Percentiles rank a stretch among this genome's conserved stretches.
phyloP scores from a whole-genome alignment of 2,888 invertebrate genomes.

The Xylota sylvarum region DNA sequence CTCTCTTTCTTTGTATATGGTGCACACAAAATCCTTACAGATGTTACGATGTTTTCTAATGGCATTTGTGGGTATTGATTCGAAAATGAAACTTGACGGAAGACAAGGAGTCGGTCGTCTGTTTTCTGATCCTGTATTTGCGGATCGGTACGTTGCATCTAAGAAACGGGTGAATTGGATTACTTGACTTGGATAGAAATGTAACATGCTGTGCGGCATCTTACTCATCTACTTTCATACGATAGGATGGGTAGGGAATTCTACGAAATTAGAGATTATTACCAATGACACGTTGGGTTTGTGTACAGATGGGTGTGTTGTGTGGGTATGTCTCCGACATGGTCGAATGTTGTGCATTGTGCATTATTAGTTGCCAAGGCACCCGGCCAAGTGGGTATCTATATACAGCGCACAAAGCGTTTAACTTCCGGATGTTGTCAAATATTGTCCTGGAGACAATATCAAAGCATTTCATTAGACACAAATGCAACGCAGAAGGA shows the following conservation, averaged over 20 bases:
- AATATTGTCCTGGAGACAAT: constrained; percentile 61
- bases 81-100: constrained; percentile 62
- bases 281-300: constrained; percentile 52
- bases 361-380: constrained; percentile 21
- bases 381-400: constrained; percentile 11
- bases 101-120: constrained; percentile 48
- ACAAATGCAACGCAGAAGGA: constrained; percentile 44
- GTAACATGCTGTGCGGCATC: constrained; percentile 26
- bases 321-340: constrained; percentile 44
- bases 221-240: constrained; percentile 21
- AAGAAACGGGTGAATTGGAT: constrained; percentile 54
- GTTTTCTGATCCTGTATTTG: constrained; percentile 68
- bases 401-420: constrained; percentile 19
- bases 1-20: constrained; percentile 34
- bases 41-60: constrained; percentile 52
- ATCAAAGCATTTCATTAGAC: constrained; percentile 61
- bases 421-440: constrained; percentile 66
- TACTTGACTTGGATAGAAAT: constrained; percentile 51
- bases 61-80: constrained; percentile 70
- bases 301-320: constrained; percentile 1
- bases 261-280: constrained; percentile 70
- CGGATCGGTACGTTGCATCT: constrained; percentile 58
- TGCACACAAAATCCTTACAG: constrained; percentile 57
- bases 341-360: constrained; percentile 36
- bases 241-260: constrained; percentile 17